phyloP scores from a whole-genome alignment of 2,888 invertebrate species.

The Oxycera nigricornis region DNA sequence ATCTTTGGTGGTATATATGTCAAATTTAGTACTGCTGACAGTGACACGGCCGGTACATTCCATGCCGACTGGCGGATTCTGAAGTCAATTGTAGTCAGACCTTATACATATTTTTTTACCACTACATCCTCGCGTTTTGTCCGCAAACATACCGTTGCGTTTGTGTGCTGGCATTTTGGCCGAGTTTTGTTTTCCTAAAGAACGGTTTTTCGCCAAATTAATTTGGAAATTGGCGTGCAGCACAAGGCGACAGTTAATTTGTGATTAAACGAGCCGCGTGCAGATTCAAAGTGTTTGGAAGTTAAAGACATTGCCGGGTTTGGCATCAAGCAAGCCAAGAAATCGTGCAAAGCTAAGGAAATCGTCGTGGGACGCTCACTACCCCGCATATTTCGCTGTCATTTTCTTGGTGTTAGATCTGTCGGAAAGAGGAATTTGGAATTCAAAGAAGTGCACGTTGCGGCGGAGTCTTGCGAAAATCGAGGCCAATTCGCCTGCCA shows the following conservation, averaged over 20 bases:
- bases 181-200: slow-evolving; percentile 22
- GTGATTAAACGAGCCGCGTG: background rate
- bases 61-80: too few species aligned
- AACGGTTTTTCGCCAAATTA: background rate
- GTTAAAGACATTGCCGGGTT: background rate
- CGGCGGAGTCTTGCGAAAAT: background rate
- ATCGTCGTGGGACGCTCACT: background rate
- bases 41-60: too few species aligned
- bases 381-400: slow-evolving; percentile 5
- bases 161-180: slow-evolving; percentile 16
- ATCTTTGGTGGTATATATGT: too few species aligned
- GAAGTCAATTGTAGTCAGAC: too few species aligned
- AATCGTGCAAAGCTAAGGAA: background rate
- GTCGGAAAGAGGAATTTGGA: slow-evolving; percentile 13
- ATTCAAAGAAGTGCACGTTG: slow-evolving; percentile 4
- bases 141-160: background rate
- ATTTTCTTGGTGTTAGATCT: background rate
- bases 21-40: too few species aligned
- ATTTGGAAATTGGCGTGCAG: background rate
- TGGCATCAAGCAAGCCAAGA: background rate
- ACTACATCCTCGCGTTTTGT: too few species aligned
- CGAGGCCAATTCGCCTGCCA: background rate
- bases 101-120: too few species aligned
- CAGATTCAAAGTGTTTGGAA: too few species aligned
- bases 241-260: background rate